Percentiles rank a stretch among this genome's conserved stretches.
Conservation (phyloP, 1,140 invertebrate species). For the Habropoda laboriosa region DNA sequence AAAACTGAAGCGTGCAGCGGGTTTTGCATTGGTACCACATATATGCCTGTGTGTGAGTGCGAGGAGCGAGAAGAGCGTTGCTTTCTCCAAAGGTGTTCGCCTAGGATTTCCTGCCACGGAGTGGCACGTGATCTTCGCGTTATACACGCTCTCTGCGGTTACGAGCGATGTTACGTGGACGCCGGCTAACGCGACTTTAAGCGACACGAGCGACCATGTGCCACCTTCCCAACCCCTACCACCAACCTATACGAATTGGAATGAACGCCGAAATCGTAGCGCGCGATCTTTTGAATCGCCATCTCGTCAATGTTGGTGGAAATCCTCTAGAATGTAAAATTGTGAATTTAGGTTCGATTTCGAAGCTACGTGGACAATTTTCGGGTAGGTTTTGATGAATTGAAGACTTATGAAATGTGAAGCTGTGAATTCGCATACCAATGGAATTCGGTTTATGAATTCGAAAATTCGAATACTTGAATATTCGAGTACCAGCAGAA, state of each 20-base stretch:
- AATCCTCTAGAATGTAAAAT: too few relatives aligned
- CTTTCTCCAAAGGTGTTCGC: constrained; percentile 64
- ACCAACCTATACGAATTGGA: too few relatives aligned
- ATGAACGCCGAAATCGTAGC: constrained; percentile 16
- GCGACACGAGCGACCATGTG: not conserved
- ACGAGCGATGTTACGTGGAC: constrained; percentile 61
- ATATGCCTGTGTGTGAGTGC: not conserved
- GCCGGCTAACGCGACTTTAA: constrained; percentile 38
- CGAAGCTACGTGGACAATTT: too few relatives aligned
- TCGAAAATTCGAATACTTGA: too few relatives aligned
- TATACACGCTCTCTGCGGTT: constrained; percentile 51
- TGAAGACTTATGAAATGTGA: too few relatives aligned
- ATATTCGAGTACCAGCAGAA: too few relatives aligned
- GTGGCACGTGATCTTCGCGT: constrained; percentile 66
- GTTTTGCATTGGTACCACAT: constrained; percentile 35
- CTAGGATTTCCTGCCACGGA: constrained; percentile 69
- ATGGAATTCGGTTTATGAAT: too few relatives aligned
- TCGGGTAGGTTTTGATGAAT: too few relatives aligned
- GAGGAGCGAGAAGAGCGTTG: constrained; percentile 47
- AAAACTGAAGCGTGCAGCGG: not conserved
- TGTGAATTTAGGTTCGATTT: too few relatives aligned
- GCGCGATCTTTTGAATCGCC: not conserved
- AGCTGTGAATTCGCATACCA: too few relatives aligned
- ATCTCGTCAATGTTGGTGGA: not conserved
- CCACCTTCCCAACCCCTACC: too few relatives aligned